phyloP scores from a whole-genome alignment of 2,113 vertebrate genomes.

The Mustela lutreola region DNA sequence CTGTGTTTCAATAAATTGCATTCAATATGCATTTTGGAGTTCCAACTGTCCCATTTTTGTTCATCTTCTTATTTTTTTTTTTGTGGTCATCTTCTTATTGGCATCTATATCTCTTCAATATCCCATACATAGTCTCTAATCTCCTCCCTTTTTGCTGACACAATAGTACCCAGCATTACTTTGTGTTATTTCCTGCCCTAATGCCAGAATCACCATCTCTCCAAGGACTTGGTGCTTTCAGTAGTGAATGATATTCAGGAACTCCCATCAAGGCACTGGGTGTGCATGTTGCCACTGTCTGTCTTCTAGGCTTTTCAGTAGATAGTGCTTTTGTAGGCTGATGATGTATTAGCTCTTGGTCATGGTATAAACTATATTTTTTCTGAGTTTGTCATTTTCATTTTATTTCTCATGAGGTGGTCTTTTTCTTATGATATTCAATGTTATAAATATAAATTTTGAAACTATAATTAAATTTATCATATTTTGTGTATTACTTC shows the following conservation, averaged over 20 bases:
- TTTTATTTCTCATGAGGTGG: neutral
- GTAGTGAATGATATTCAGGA: neutral
- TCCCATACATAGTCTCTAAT: neutral
- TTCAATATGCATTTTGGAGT: neutral
- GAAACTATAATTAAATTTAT: neutral
- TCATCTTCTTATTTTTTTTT: neutral
- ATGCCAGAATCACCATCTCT: neutral
- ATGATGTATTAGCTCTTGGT: neutral
- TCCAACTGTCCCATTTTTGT: neutral
- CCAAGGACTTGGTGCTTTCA: neutral
- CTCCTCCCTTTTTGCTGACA: neutral
- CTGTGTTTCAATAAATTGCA: neutral
- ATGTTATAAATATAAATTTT: neutral
- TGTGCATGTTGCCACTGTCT: neutral
- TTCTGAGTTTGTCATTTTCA: neutral
- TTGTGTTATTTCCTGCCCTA: neutral
- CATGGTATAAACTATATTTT: neutral
- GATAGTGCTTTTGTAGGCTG: neutral
- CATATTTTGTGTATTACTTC: neutral
- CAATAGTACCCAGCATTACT: neutral
- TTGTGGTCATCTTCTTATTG: neutral
- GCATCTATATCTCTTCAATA: neutral
- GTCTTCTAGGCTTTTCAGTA: neutral
- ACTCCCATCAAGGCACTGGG: neutral
- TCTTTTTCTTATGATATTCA: neutral